phyloP scores from a whole-genome alignment of 2,888 invertebrate genomes.

The Limnephilus auricula region DNA sequence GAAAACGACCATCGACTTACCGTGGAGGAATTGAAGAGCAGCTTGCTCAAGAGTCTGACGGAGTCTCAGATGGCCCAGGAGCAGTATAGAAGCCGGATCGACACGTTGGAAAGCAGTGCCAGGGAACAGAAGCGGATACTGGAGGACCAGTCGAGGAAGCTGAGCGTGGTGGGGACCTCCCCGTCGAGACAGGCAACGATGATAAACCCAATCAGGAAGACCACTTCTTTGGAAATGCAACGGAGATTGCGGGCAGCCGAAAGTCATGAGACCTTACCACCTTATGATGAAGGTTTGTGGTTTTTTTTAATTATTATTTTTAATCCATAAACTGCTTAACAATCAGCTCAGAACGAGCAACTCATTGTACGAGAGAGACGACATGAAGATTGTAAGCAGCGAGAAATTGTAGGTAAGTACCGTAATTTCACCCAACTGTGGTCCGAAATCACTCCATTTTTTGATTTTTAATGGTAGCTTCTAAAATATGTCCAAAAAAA shows the following conservation, averaged over 20 bases:
- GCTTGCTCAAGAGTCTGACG: conserved; percentile 45
- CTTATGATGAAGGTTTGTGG: conserved; percentile 58
- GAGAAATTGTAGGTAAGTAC: no score
- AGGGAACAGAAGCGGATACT: conserved; percentile 50
- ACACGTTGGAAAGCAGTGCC: conserved; percentile 55
- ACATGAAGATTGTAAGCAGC: no score
- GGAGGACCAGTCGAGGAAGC: conserved; percentile 57
- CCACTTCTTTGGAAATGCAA: conserved; percentile 3
- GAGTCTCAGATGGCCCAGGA: conserved; percentile 57
- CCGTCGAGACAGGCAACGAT: not conserved
- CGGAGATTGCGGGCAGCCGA: conserved; percentile 40
- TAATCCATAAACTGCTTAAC: not conserved
- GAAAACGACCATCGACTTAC: conserved; percentile 59
- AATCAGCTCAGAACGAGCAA: no score
- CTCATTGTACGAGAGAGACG: no score
- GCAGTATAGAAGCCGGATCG: conserved; percentile 60
- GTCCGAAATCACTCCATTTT: no score
- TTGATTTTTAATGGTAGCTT: no score
- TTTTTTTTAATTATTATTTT: not conserved
- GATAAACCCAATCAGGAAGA: conserved; percentile 31
- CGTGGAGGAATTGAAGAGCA: conserved; percentile 57
- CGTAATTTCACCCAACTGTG: no score
- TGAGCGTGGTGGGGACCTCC: conserved; percentile 21
- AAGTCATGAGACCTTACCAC: conserved; percentile 63
- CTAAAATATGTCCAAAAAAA: no score